Percentiles rank a stretch among this genome's conserved stretches.
These are phyloP conservation scores for Linepithema humile DNA, from an alignment of 1,140 invertebrate species.

Conservation along the genomic window DNA sequence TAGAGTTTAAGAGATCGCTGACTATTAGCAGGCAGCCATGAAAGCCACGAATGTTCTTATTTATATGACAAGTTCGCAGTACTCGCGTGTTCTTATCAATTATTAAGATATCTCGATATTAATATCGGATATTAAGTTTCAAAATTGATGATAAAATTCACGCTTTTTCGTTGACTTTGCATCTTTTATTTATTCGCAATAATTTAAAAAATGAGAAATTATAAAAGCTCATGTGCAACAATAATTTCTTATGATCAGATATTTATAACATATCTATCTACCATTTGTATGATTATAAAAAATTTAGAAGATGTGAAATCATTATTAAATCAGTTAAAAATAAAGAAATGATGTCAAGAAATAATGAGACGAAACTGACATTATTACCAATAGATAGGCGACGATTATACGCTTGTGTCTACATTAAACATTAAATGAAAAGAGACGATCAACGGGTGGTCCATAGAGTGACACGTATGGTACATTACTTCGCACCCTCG, in stretches of 20 bases:
- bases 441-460: constrained; percentile 65
- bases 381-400: constrained; percentile 28
- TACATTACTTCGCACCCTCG: constrained; percentile 66
- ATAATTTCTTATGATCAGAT: neutral
- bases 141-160: neutral
- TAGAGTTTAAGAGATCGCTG: constrained; percentile 72
- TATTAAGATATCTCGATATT: neutral
- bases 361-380: neutral
- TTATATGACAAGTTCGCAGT: neutral
- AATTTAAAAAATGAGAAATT: too few relatives aligned
- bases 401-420: constrained; percentile 31
- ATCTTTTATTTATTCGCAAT: neutral
- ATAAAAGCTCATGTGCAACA: neutral
- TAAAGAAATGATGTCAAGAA: neutral
- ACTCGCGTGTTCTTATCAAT: neutral
- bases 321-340: neutral
- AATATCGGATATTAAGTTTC: neutral
- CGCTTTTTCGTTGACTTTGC: neutral
- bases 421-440: constrained; percentile 59
- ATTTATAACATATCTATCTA: neutral
- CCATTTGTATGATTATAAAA: neutral
- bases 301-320: neutral
- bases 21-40: constrained; percentile 66
- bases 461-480: constrained; percentile 67
- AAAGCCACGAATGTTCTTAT: constrained; percentile 53